Base-by-base conservation (phyloP, 1,140 invertebrate species). In the Drosophila micromelanica region DNA sequence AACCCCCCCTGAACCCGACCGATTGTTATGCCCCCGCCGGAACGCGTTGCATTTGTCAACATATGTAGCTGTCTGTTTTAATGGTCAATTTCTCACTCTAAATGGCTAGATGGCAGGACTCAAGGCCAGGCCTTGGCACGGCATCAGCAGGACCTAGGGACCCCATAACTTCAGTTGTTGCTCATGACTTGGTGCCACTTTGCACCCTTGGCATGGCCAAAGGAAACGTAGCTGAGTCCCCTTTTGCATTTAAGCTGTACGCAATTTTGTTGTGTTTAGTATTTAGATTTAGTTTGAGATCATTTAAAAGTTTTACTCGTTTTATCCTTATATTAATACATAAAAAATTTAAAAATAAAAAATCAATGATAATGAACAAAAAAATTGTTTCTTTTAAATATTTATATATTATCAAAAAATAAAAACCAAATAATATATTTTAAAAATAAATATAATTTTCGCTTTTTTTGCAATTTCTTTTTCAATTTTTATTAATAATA, bases 51-150 rank as follows among this genome's bases (percentile, higher is more conserved):
- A 90, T 90, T 90, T 90, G 86, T 90, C 86, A 90, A 87, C 87
- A 86, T 87, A 70, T 87, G 82, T 87, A 87, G 78, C 82, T 87
- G 84, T 89, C 84, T 79, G 78, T 78, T 90, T 87, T 90, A 91
- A 90, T 91, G 90, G 90, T 72, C 90, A 91, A 91, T 91, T 91
- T 91, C 85, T 91, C 90, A 91, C 90, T 79, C 90, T 91, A 91
- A 91, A 91, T 91, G 85, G 78, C 70, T 56, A 23, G 62, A 27
- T 75, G 72, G 43, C 54, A 54, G 45, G 45, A 40, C 59, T 57
- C 65, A 35, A 43, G n/a, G 55, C 49, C 27, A 23, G 40, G 60
- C 15, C 17, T 38, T 8, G 32, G n/a, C 38, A 38, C 43, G 37
- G 51, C 15, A 57, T 38, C 57, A 63, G 55, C 60, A 45, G 60